Evolutionary conservation across 2,113 vertebrate genomes (phyloP), one percentile per base, ranked within the genome.

Genomic region (Charina bottae): DNA sequence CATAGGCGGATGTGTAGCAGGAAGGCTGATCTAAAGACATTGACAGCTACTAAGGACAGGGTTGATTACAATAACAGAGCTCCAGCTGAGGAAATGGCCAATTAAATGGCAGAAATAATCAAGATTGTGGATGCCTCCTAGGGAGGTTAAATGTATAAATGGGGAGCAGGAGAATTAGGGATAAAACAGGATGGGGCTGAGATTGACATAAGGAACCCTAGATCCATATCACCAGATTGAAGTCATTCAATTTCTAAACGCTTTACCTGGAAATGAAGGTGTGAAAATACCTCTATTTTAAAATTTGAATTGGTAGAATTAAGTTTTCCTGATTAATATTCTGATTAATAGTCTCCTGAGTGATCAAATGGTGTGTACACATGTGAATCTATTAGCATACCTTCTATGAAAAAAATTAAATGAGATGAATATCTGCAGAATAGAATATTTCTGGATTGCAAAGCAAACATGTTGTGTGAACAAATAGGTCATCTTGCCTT

Each of bases 21-120:
- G 19, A 56, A 78, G 90, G 78, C 92, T 37, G 88, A 0, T 12
- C 83, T 0, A 83, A 64, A n/a, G 0, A 0, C 72, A 10, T 24
- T 83, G 23, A 91, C 17, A 89, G 94, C 93, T 89, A 11, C 91
- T 84, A 23, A 42, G 68, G 0, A 55, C 87, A 86, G 37, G 90
- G 92, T 90, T 85, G 0, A 89, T 62, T 91, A 62, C 90, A 54
- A 94, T 78, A 87, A 91, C 89, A 49, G 87, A 24, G 83, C 60
- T 90, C 78, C 53, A 60, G 88, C 93, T 93, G 95, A 93, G 87
- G 91, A 94, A 93, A 85, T 3, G 28, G 59, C 88, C 49, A 64
- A 89, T 85, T 85, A 78, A 85, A 68, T 58, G 60, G 56, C 1
- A 60, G 37, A 89, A 87, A 68, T 83, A 62, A 68, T 54, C 83